A percentile compares a stretch with the other conserved stretches of the same genome.
Evolutionary conservation across 1,140 invertebrate species (phyloP).

Genomic region (Neuroterus valhalla): DNA sequence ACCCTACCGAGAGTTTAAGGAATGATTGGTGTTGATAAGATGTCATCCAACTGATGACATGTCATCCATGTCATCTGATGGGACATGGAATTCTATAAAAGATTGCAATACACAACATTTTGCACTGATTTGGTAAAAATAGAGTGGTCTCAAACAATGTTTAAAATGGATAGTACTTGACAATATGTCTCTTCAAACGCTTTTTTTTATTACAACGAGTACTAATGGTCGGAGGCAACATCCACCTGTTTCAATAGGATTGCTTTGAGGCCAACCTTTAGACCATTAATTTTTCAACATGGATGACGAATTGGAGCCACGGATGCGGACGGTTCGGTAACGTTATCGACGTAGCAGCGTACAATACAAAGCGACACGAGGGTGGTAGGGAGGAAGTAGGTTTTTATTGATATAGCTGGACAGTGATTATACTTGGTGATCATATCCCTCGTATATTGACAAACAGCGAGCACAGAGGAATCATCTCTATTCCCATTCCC

Average conservation of each 20-base stretch:
- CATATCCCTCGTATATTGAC: conserved; percentile 71
- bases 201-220: not conserved
- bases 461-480: conserved; percentile 64
- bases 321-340: not conserved
- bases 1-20: not conserved
- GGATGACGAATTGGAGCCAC: conserved; percentile 13
- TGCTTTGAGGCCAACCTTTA: conserved; percentile 9
- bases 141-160: too few species aligned
- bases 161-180: too few species aligned
- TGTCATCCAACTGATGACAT: too few species aligned
- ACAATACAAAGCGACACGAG: conserved; percentile 33
- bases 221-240: not conserved
- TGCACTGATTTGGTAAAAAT: too few species aligned
- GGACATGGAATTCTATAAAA: too few species aligned
- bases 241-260: not conserved
- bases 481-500: conserved; percentile 53
- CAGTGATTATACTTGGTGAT: conserved; percentile 72
- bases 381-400: conserved; percentile 37
- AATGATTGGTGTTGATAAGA: too few species aligned
- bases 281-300: conserved; percentile 5
- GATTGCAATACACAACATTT: too few species aligned
- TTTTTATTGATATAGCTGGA: conserved; percentile 67
- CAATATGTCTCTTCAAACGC: not conserved
- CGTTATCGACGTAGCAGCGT: conserved; percentile 34
- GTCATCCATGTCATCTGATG: too few species aligned